Evolutionary conservation across 2,888 invertebrate genomes (phyloP).

Genomic region (Clusia tigrina): DNA sequence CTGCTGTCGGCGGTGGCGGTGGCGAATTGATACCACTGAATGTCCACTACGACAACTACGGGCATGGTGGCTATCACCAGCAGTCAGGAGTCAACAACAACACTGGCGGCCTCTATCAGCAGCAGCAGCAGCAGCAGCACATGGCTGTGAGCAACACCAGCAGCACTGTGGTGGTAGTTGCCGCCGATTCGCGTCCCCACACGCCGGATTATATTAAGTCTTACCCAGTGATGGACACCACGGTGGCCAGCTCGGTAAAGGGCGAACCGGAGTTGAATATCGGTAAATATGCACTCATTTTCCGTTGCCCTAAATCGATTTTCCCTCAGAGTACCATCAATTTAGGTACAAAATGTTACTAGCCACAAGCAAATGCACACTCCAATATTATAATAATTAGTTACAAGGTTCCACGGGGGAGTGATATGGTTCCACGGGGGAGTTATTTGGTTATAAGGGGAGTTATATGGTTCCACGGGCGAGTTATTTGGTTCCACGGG

Average conservation of each 20-base stretch:
- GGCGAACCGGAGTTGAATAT: constrained; percentile 65
- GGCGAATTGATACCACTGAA: constrained; percentile 21
- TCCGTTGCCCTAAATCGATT: not conserved
- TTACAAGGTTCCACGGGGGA: too few relatives aligned
- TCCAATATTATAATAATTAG: too few relatives aligned
- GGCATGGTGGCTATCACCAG: constrained; percentile 29
- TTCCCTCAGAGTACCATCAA: too few relatives aligned
- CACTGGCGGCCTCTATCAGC: constrained; percentile 29
- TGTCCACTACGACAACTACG: constrained; percentile 30
- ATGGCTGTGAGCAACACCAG: constrained; percentile 24
- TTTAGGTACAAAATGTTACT: too few relatives aligned
- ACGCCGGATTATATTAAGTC: constrained; percentile 64
- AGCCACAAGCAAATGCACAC: too few relatives aligned
- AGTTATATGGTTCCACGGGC: too few relatives aligned
- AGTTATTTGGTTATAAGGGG: too few relatives aligned
- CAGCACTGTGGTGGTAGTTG: constrained; percentile 47
- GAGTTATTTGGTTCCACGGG: too few relatives aligned
- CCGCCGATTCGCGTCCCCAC: constrained; percentile 60
- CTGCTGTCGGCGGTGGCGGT: constrained; percentile 27
- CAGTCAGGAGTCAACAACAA: too few relatives aligned
- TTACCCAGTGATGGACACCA: constrained; percentile 65
- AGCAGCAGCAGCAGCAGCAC: constrained; percentile 39
- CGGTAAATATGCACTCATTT: constrained; percentile 50
- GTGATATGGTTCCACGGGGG: too few relatives aligned
- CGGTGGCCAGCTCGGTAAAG: constrained; percentile 64